phyloP scores from a whole-genome alignment of 2,797 vertebrate genomes.

The Takifugu ocellatus region DNA sequence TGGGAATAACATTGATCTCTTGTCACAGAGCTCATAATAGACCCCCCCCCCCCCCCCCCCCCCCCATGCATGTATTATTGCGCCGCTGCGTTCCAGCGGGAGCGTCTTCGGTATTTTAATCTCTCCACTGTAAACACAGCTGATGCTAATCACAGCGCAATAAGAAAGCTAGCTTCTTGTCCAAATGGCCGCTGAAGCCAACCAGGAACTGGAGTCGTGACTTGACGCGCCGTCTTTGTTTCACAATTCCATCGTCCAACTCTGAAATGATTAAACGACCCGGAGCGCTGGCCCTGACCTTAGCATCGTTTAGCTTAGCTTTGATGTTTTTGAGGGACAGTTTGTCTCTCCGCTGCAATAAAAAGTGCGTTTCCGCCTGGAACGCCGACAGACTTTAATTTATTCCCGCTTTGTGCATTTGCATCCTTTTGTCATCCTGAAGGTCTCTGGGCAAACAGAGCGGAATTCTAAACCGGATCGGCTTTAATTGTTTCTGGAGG shows the following conservation, averaged over 20 bases:
- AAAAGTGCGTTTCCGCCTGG: no score
- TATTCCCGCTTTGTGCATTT: no score
- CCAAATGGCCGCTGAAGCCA: constrained; percentile 32
- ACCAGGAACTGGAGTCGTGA: constrained; percentile 38
- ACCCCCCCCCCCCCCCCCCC: constrained; percentile 15
- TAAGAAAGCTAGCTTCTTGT: constrained; percentile 32
- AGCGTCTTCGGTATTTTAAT: constrained; percentile 61
- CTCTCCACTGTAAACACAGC: constrained; percentile 41
- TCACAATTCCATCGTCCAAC: constrained; percentile 31
- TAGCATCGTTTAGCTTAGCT: constrained; percentile 8
- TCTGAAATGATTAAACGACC: constrained; percentile 50
- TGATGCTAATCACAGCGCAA: constrained; percentile 39
- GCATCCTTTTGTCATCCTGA: no score
- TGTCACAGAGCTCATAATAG: constrained; percentile 59
- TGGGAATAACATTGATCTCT: constrained; percentile 70
- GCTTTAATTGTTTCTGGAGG: constrained; percentile 25
- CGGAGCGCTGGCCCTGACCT: constrained; percentile 15
- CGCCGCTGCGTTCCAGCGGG: constrained; percentile 33
- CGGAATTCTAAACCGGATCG: constrained; percentile 13
- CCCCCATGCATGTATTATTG: constrained; percentile 44
- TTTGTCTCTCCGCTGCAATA: no score
- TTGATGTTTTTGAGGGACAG: constrained; percentile 9
- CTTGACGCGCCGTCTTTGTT: constrained; percentile 15
- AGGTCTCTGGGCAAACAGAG: neutral
- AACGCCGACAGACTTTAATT: no score